Conservation (phyloP, 2,797 vertebrate genomes). For the Syndactyla subalaris region DNA sequence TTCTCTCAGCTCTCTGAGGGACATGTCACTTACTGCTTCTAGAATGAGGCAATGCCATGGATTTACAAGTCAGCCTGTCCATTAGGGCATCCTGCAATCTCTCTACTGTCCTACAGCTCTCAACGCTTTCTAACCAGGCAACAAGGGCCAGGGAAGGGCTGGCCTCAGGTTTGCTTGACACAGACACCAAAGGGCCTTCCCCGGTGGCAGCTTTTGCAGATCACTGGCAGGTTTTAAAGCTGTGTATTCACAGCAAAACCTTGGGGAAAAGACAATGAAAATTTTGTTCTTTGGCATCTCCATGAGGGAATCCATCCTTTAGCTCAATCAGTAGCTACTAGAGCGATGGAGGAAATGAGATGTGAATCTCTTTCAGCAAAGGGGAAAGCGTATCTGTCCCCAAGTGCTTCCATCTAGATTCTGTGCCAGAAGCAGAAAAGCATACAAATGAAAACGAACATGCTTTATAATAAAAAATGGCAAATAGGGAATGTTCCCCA, state of each 20-base stretch:
- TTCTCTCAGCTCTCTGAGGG: background rate
- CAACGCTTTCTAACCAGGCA: background rate
- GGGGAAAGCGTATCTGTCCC: background rate
- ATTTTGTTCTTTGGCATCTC: background rate
- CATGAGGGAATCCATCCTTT: background rate
- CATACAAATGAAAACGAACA: background rate
- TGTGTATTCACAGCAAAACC: background rate
- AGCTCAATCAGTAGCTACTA: background rate
- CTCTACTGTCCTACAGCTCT: background rate
- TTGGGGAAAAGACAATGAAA: background rate
- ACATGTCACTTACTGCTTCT: background rate
- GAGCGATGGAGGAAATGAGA: background rate
- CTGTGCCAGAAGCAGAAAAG: background rate
- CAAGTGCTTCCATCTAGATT: conserved; percentile 2
- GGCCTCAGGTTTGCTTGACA: background rate
- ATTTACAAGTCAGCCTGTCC: background rate
- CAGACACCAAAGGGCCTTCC: background rate
- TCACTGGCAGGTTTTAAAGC: conserved; percentile 24
- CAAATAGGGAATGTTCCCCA: background rate
- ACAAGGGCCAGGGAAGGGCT: background rate
- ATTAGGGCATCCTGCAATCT: background rate
- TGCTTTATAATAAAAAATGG: background rate
- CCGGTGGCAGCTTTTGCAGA: background rate
- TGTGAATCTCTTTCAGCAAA: background rate
- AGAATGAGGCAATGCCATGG: accelerated